Conservation (phyloP, 2,888 invertebrate genomes). For the Leptopterna dolabrata region DNA sequence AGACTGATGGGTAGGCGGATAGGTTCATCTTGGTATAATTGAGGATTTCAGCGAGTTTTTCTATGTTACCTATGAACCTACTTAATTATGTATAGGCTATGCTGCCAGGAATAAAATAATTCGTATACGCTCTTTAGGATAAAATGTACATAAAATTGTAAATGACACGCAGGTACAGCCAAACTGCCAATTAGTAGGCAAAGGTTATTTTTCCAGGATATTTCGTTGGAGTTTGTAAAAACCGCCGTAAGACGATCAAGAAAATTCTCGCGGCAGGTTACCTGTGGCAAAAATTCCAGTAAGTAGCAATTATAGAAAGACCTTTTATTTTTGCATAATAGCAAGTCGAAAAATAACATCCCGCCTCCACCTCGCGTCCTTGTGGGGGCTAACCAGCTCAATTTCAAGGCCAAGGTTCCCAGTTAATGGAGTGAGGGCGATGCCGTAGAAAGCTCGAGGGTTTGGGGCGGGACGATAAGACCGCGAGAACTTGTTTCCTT, state of each 20-base stretch:
- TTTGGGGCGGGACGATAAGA: not conserved
- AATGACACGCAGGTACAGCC: too few species aligned
- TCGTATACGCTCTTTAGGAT: too few species aligned
- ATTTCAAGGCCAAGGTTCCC: conserved; percentile 26
- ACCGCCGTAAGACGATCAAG: not conserved
- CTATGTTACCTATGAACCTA: too few species aligned
- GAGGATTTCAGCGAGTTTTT: too few species aligned
- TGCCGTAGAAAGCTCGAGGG: conserved; percentile 13
- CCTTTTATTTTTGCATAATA: not conserved
- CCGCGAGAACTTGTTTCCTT: not conserved
- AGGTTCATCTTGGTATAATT: too few species aligned
- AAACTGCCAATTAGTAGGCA: too few species aligned
- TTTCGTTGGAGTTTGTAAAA: too few species aligned
- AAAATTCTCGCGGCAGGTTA: not conserved
- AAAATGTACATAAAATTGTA: too few species aligned
- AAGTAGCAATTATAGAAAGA: not conserved
- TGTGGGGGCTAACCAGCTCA: not conserved
- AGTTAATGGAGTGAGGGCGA: conserved; percentile 1
- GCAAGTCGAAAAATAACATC: not conserved
- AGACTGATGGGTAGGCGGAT: too few species aligned
- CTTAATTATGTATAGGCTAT: too few species aligned
- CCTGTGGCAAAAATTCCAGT: not conserved
- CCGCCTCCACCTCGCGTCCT: conserved; percentile 5
- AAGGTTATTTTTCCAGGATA: too few species aligned
- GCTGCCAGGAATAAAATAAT: too few species aligned